Percentiles rank a stretch among this genome's conserved stretches.
phyloP scores from a whole-genome alignment of 2,888 invertebrate species.

The Brachyopa scutellaris region DNA sequence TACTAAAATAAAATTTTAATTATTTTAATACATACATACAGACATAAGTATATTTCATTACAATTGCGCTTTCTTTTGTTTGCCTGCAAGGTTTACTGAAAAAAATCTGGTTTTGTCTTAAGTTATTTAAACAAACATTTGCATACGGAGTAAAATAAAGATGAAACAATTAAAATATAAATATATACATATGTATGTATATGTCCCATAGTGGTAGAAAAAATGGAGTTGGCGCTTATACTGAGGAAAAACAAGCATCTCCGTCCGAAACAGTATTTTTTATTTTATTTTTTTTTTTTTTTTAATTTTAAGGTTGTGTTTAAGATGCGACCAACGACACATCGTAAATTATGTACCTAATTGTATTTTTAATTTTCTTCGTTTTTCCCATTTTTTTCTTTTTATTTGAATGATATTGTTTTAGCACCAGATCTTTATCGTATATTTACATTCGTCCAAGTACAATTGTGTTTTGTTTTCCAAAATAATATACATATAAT shows the following conservation, averaged over 20 bases:
- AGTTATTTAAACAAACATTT: neutral
- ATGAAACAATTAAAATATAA: slow-evolving; percentile 9
- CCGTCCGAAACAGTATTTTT: no score
- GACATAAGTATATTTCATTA: slow-evolving; percentile 57
- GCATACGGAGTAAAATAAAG: neutral
- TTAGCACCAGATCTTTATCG: slow-evolving; percentile 45
- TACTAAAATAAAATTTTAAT: slow-evolving; percentile 60
- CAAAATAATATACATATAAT: slow-evolving; percentile 44
- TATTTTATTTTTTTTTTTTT: no score
- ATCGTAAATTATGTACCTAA: slow-evolving; percentile 75
- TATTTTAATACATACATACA: no score
- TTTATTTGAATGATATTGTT: slow-evolving; percentile 47
- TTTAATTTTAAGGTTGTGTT: slow-evolving; percentile 78
- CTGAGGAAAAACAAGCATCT: no score
- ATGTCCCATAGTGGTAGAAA: neutral
- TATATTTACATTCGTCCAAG: slow-evolving; percentile 67
- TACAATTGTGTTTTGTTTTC: slow-evolving; percentile 30
- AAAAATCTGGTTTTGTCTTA: neutral
- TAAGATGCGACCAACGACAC: slow-evolving; percentile 80
- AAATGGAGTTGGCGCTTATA: neutral
- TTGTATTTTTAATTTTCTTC: neutral
- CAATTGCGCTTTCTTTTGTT: slow-evolving; percentile 19
- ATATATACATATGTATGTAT: no score
- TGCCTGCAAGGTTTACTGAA: neutral
- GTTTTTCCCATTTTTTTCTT: slow-evolving; percentile 13